phyloP scores from a whole-genome alignment of 2,113 vertebrate genomes.

The Eurypyga helias region DNA sequence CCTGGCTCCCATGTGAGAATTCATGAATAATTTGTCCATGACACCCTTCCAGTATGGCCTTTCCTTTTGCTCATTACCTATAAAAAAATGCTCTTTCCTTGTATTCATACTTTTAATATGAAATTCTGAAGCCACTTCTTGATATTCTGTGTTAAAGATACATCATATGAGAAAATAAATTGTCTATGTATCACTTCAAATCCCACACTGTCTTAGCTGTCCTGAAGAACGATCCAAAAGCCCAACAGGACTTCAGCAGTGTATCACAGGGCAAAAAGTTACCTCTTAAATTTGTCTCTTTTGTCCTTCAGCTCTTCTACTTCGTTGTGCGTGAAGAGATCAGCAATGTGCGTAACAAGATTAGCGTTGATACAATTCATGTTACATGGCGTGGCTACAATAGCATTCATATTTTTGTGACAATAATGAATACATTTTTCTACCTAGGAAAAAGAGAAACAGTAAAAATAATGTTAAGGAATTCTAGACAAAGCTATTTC shows the following conservation, averaged over 20 bases:
- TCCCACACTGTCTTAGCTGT: background rate
- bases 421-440: conserved; percentile 94
- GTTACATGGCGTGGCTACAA: conserved; percentile 94
- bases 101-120: background rate
- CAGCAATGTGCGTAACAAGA: conserved; percentile 87
- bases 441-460: conserved; percentile 79
- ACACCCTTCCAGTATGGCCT: background rate
- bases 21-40: background rate
- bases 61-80: background rate
- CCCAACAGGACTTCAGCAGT: background rate
- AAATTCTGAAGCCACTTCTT: background rate
- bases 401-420: conserved; percentile 94
- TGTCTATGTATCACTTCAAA: background rate
- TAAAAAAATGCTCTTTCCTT: background rate
- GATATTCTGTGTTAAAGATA: background rate
- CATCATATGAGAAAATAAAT: background rate
- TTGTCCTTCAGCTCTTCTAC: conserved; percentile 95
- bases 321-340: conserved; percentile 93
- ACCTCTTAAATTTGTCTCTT: conserved; percentile 99
- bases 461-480: conserved; percentile 1
- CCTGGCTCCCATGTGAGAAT: background rate
- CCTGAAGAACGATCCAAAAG: background rate
- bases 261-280: background rate
- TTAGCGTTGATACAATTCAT: conserved; percentile 99
- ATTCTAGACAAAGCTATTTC: background rate